Evolutionary conservation across 2,888 invertebrate genomes (phyloP).

Genomic region (Emmelina monodactyla): DNA sequence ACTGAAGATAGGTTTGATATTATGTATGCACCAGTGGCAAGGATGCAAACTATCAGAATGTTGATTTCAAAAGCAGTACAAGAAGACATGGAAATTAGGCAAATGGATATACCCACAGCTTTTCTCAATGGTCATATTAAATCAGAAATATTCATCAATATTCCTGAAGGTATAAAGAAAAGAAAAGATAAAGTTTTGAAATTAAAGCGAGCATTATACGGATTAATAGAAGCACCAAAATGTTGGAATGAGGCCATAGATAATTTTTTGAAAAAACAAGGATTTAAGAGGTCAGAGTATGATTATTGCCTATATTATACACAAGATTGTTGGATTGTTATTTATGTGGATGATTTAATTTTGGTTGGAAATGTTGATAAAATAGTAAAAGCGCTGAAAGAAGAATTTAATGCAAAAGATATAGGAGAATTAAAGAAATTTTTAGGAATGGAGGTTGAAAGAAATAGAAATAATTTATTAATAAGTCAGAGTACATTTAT

Average conservation of each 20-base stretch:
- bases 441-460: constrained; percentile 10
- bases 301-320: constrained; percentile 11
- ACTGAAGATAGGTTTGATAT: background rate
- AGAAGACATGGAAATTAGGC: constrained; percentile 3
- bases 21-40: constrained; percentile 5
- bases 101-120: constrained; percentile 7
- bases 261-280: constrained; percentile 8
- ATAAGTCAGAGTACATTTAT: constrained; percentile 4
- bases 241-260: constrained; percentile 15
- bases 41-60: constrained; percentile 5
- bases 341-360: constrained; percentile 12
- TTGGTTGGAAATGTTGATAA: constrained; percentile 5
- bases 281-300: constrained; percentile 5
- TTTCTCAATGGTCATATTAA: constrained; percentile 11
- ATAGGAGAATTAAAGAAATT: constrained; percentile 9
- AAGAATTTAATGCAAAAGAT: constrained; percentile 10
- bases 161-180: too few species aligned
- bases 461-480: constrained; percentile 4
- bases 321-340: constrained; percentile 11
- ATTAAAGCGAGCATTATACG: constrained; percentile 14
- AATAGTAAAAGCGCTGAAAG: constrained; percentile 7
- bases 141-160: constrained; percentile 9
- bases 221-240: constrained; percentile 13
- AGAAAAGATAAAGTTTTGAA: too few species aligned
- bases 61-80: constrained; percentile 6